A percentile compares a stretch with the other conserved stretches of the same genome.
Evolutionary conservation across 2,113 vertebrate genomes (phyloP).

Genomic region (Leuciscus idus): DNA sequence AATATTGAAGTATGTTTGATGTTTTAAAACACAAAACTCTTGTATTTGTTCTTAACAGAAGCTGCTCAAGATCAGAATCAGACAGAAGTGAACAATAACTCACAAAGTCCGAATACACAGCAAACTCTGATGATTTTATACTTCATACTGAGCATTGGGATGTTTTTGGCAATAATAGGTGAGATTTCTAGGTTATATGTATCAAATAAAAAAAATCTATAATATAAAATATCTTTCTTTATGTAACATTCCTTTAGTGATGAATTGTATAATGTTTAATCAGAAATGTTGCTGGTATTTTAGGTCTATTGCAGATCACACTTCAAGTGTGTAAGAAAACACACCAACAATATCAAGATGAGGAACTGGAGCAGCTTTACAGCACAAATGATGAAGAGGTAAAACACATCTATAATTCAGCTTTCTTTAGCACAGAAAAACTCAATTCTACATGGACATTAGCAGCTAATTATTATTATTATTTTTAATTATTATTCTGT

Average conservation of each 20-base stretch:
- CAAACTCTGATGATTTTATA: not conserved
- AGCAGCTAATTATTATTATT: not conserved
- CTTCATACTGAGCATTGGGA: not conserved
- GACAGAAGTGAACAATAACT: no score
- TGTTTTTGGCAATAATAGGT: constrained; percentile 4
- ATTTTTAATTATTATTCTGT: not conserved
- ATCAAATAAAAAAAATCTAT: not conserved
- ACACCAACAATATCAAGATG: not conserved
- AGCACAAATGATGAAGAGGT: not conserved
- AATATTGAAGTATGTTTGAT: not conserved
- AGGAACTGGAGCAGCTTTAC: not conserved
- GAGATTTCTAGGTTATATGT: not conserved
- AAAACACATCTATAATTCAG: not conserved
- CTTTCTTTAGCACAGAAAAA: not conserved
- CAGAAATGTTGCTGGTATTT: no score
- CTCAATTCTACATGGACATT: no score
- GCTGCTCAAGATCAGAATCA: no score
- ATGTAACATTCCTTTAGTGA: not conserved
- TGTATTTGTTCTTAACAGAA: not conserved
- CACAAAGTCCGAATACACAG: accelerated
- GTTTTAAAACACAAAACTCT: not conserved
- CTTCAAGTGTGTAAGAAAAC: not conserved
- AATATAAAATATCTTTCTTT: not conserved
- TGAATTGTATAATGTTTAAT: no score
- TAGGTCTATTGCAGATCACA: no score